Evolutionary conservation across 2,797 vertebrate species (phyloP).

Genomic region (Glossophaga mutica): DNA sequence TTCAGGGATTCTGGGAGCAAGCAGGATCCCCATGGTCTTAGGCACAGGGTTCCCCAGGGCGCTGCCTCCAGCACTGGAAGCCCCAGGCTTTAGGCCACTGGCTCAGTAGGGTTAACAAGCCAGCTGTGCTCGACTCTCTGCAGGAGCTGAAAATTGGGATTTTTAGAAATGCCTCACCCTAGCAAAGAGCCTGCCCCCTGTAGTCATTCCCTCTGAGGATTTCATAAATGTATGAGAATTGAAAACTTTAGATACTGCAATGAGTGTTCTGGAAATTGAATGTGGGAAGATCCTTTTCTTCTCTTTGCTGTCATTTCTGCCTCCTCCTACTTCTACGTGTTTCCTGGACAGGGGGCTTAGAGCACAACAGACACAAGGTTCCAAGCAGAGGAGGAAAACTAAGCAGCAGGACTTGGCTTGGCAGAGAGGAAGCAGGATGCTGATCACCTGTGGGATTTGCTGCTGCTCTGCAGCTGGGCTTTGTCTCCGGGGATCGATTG

Average conservation of each 20-base stretch:
- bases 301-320: neutral
- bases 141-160: neutral
- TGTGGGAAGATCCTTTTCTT: neutral
- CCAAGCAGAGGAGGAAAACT: constrained; percentile 2
- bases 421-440: neutral
- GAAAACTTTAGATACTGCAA: neutral
- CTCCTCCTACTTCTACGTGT: neutral
- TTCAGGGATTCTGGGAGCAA: neutral
- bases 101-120: neutral
- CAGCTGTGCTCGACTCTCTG: neutral
- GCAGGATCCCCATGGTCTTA: neutral
- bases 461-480: neutral
- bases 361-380: neutral
- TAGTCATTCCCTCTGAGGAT: neutral
- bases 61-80: neutral
- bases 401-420: neutral
- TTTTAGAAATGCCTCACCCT: neutral
- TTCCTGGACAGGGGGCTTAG: neutral
- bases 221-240: constrained; percentile 1
- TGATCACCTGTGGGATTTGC: neutral
- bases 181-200: neutral
- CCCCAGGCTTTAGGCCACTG: neutral
- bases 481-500: neutral
- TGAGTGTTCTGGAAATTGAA: neutral
- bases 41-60: neutral